phyloP scores from a whole-genome alignment of 2,113 vertebrate species.

The Oncorhynchus clarkii region DNA sequence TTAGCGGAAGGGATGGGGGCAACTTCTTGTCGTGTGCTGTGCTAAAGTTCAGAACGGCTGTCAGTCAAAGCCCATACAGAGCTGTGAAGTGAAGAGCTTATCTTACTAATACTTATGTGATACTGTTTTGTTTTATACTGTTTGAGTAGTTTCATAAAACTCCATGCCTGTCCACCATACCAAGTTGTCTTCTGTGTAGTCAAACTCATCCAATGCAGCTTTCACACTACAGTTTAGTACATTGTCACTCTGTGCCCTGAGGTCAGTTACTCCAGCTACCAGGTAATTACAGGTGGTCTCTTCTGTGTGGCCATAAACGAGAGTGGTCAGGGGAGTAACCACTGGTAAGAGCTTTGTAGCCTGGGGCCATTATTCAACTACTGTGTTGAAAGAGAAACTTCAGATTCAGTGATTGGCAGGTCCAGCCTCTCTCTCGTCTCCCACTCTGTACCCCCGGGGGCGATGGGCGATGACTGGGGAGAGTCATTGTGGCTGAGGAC shows the following conservation, averaged over 20 bases:
- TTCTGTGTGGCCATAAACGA: conserved; percentile 28
- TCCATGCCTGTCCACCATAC: too few species aligned
- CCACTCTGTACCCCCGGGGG: conserved; percentile 29
- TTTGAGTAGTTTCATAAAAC: too few species aligned
- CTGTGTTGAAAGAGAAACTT: conserved; percentile 45
- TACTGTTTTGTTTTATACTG: too few species aligned
- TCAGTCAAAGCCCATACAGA: too few species aligned
- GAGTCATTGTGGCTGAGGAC: conserved; percentile 39
- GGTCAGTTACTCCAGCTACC: conserved; percentile 40
- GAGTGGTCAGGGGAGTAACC: conserved; percentile 32
- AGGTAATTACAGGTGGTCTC: conserved; percentile 38
- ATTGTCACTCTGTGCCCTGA: conserved; percentile 7
- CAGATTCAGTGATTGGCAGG: conserved; percentile 65
- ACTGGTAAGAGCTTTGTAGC: conserved; percentile 35
- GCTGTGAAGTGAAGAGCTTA: too few species aligned
- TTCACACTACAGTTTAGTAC: neutral
- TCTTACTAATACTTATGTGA: too few species aligned
- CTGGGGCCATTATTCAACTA: conserved; percentile 40
- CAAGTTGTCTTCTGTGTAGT: too few species aligned
- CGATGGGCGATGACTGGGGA: conserved; percentile 38
- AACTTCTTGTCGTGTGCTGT: too few species aligned
- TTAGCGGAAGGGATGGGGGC: too few species aligned
- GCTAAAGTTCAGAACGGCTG: too few species aligned
- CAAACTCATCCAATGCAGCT: too few species aligned
- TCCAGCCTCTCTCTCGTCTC: conserved; percentile 46